phyloP scores from a whole-genome alignment of 2,113 vertebrate species.

The Myotis yumanensis region DNA sequence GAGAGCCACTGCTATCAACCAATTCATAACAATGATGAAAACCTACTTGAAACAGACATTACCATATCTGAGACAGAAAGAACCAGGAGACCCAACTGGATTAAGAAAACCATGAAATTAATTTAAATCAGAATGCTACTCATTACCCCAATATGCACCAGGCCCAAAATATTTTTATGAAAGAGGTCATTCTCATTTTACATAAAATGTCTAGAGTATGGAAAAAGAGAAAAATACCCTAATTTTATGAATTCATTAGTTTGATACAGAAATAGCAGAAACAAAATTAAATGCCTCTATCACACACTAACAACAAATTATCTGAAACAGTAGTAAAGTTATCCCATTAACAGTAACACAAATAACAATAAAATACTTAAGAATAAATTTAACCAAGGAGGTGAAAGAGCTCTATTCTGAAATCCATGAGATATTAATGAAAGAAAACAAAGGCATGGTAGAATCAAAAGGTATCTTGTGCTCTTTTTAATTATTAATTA shows the following conservation, averaged over 20 bases:
- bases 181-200: neutral
- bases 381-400: neutral
- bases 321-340: neutral
- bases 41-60: neutral
- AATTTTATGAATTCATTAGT: neutral
- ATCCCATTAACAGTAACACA: neutral
- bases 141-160: neutral
- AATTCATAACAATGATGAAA: neutral
- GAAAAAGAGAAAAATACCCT: neutral
- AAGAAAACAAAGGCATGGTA: neutral
- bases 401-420: neutral
- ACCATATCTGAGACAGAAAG: neutral
- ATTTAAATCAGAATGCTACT: conserved; percentile 18
- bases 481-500: neutral
- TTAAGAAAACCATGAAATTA: neutral
- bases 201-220: neutral
- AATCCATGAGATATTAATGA: neutral
- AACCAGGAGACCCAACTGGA: neutral
- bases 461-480: neutral
- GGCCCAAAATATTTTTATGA: neutral
- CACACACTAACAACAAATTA: neutral
- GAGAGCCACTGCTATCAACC: neutral
- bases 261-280: neutral
- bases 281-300: neutral
- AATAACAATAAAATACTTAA: neutral